phyloP scores from a whole-genome alignment of 2,797 vertebrate species.

The Hafferia zeledoni region DNA sequence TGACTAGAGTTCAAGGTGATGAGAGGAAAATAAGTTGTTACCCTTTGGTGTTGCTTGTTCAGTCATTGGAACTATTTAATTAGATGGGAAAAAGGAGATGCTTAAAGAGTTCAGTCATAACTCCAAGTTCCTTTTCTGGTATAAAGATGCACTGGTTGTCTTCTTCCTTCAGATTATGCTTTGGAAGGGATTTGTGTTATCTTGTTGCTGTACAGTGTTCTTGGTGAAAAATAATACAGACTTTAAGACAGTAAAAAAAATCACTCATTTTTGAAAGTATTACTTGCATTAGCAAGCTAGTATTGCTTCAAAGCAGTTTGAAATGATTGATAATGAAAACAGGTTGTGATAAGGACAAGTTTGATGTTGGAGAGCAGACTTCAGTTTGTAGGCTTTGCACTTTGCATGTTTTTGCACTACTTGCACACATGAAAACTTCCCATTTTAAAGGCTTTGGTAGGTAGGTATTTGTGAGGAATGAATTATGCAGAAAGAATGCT shows the following conservation, averaged over 20 bases:
- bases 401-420: not conserved
- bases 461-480: not conserved
- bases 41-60: not conserved
- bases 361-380: not conserved
- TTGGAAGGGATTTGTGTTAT: not conserved
- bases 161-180: not conserved
- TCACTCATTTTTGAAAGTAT: rapidly evolving
- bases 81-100: not conserved
- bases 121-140: not conserved
- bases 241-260: not conserved
- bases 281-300: not conserved
- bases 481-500: not conserved
- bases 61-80: not conserved
- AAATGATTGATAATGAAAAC: not conserved
- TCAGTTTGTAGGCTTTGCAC: not conserved
- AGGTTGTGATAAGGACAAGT: not conserved
- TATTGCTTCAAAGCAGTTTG: not conserved
- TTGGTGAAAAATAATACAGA: not conserved
- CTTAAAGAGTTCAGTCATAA: not conserved
- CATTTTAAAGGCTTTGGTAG: not conserved
- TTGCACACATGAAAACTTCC: not conserved
- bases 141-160: not conserved
- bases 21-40: not conserved
- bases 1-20: not conserved
- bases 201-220: not conserved